Evolutionary conservation across 2,113 vertebrate species (phyloP), one percentile per base, ranked within the genome.

Genomic region (Heliornis fulica): DNA sequence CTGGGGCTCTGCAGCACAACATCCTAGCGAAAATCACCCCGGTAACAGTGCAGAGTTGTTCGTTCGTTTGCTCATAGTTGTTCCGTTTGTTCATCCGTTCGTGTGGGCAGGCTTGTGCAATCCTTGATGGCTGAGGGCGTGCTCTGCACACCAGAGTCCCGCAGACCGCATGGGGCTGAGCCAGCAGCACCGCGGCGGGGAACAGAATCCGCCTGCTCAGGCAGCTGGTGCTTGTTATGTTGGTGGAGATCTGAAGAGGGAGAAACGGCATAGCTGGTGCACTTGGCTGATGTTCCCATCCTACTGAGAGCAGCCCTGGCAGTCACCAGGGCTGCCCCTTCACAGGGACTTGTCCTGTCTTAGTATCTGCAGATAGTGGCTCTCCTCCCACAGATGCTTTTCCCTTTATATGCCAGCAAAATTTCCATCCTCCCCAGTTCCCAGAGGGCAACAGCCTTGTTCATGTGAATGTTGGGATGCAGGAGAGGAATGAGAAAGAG

Each of bases 161-260:
- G 1, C 20, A 6, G 41, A 25, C 10, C 2, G 2, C 20, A 6
- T 6, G 3, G 54, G 53, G 21, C 36, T 59, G 71, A 32, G 53
- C 32, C 17, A 11, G 63, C 2, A 1, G 34, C 23, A 15, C 29
- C 0, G 7, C 1, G 3, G 18, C 4, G 19, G 18, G 3, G 5
- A 66, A 61, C 3, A 0, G 41, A 13, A 29, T 22, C 69, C 1
- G 3, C 16, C 11, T 2, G 17, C 64, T 22, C 64, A 28, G 34
- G 45, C 50, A n/a, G 23, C 45, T 34, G 45, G 23, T 29, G 45
- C 23, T n/a, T 34, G 15, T 15, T 31, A 20, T 2, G 4, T 2
- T 21, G n/a, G 28, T 26, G 46, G 38, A 71, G 38, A 31, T 17
- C n/a, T 40, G 34, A 56, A 65, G 19, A 48, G 41, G 70, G 22